Evolutionary conservation across 2,888 invertebrate species (phyloP).

Genomic region (Eurois occulta): DNA sequence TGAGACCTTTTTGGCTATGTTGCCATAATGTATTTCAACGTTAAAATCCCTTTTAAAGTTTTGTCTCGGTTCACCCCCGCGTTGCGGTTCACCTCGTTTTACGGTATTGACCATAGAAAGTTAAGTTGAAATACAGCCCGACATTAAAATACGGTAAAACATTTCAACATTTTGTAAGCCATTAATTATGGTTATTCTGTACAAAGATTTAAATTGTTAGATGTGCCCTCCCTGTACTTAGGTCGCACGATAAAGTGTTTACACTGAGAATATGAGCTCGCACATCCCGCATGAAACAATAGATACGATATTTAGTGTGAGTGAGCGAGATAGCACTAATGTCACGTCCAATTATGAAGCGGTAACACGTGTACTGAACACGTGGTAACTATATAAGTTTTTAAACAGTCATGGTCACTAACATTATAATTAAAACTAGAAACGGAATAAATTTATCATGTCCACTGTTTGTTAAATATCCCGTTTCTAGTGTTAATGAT

Average conservation of each 20-base stretch:
- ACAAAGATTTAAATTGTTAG: not conserved
- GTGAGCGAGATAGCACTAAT: not conserved
- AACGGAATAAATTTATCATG: too few relatives aligned
- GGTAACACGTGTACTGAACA: too few relatives aligned
- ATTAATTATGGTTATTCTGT: not conserved
- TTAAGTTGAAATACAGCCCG: not conserved
- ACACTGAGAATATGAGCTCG: not conserved
- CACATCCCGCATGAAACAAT: not conserved
- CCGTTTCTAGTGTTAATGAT: too few relatives aligned
- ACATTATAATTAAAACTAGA: too few relatives aligned
- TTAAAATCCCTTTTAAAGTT: not conserved
- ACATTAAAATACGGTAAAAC: not conserved
- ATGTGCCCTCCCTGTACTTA: not conserved
- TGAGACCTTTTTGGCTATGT: too few relatives aligned
- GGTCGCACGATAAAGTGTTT: not conserved
- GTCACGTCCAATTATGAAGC: not conserved
- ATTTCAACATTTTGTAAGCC: not conserved
- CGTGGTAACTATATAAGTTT: too few relatives aligned
- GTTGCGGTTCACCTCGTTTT: not conserved
- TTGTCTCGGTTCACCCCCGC: not conserved
- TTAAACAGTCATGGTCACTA: too few relatives aligned
- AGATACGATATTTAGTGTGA: not conserved
- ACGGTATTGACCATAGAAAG: not conserved
- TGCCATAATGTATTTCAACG: not conserved
- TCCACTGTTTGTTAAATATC: too few relatives aligned